A percentile compares a stretch with the other conserved stretches of the same genome.
Conservation (phyloP, 2,797 vertebrate species). For the Dipus sagitta region DNA sequence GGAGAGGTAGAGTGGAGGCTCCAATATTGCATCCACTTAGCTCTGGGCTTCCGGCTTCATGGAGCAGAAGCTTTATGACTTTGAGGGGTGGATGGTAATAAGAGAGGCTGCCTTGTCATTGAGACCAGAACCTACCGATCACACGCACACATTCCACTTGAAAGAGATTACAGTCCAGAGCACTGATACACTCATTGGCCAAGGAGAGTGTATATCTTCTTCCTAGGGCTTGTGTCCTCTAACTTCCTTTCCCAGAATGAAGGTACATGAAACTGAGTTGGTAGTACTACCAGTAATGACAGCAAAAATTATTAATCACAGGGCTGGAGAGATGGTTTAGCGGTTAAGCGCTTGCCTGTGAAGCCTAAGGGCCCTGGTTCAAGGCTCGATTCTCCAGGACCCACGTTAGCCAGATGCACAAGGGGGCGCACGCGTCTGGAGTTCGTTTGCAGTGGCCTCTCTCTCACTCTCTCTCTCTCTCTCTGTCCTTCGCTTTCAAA, state of each 20-base stretch:
- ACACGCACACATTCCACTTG: neutral
- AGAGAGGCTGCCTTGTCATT: slow-evolving; percentile 4
- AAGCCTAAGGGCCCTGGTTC: too few species aligned
- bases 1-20: neutral
- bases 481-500: too few species aligned
- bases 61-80: slow-evolving; percentile 41
- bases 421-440: too few species aligned
- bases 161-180: neutral
- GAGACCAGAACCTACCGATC: neutral
- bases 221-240: neutral
- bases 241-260: slow-evolving; percentile 37
- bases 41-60: slow-evolving; percentile 31
- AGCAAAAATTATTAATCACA: neutral
- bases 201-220: neutral
- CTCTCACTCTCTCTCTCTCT: too few species aligned
- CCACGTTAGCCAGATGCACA: too few species aligned
- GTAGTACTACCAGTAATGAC: neutral
- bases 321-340: too few species aligned
- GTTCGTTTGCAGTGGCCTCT: too few species aligned
- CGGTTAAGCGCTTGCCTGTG: too few species aligned
- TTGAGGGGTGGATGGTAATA: neutral
- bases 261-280: neutral
- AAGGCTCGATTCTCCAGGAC: too few species aligned
- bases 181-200: neutral
- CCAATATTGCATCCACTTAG: neutral